phyloP scores from a whole-genome alignment of 2,888 invertebrate genomes.

The Litoditis marina region DNA sequence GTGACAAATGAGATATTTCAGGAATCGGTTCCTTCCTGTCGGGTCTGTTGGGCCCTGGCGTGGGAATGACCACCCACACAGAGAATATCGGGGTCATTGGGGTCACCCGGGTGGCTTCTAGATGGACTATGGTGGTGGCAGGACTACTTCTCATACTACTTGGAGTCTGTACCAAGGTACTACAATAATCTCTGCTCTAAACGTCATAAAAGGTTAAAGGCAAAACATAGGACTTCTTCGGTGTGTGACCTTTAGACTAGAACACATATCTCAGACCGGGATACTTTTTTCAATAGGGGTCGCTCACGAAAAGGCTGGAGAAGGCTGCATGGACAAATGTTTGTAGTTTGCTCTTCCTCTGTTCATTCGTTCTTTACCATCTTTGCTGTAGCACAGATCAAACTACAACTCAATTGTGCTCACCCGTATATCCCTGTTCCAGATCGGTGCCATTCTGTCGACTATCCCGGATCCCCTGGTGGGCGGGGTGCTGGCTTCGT shows the following conservation, averaged over 20 bases:
- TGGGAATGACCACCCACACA: constrained; percentile 83
- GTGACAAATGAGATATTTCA: no score
- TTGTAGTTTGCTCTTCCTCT: no score
- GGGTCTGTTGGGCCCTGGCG: constrained; percentile 81
- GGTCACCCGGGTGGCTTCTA: constrained; percentile 73
- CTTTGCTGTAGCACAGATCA: no score
- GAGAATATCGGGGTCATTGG: constrained; percentile 87
- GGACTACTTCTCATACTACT: constrained; percentile 64
- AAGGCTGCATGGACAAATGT: no score
- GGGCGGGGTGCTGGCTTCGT: constrained; percentile 63
- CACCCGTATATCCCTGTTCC: no score
- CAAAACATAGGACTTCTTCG: not conserved
- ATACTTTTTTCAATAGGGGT: no score
- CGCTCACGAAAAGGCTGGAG: no score
- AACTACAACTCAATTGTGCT: no score
- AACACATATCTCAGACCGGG: no score
- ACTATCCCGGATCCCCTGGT: constrained; percentile 66
- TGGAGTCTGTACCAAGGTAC: constrained; percentile 64
- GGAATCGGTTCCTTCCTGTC: constrained; percentile 72
- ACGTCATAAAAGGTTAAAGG: not conserved
- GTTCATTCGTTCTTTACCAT: no score
- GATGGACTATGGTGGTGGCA: constrained; percentile 63
- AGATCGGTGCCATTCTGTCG: constrained; percentile 65
- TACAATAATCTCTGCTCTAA: not conserved
- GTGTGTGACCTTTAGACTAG: no score